Evolutionary conservation across 1,140 invertebrate species (phyloP), one percentile per base, ranked within the genome.

Genomic region (Megalonaias nervosa): DNA sequence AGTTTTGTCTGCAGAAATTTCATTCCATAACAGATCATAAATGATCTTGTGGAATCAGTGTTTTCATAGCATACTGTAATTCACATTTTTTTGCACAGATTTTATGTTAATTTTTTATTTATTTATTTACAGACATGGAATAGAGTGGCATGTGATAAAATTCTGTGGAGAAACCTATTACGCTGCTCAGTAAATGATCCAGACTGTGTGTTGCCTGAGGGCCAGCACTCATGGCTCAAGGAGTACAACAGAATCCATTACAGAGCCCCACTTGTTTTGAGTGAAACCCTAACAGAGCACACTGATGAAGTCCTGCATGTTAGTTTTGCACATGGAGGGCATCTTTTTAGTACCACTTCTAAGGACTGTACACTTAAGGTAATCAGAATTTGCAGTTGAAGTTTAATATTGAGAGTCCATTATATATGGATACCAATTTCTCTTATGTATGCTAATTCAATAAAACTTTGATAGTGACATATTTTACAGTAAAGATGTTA

Each of bases 311-410:
- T 97, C 61, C 92, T 97, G 66, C 96, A 97, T 90, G 95, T 97
- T 58, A 95, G 95, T 86, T 97, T 96, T 91, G 94, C 96, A 1
- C 95, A 97, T 86, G 94, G 96, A 92, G 96, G 96, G 2, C 93
- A 94, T 88, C 94, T 96, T 93, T 97, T 97, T 92, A 94, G 95
- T 26, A 96, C 96, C 2, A 95, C 95, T 84, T 96, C 95, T 12
- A 97, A 97, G 91, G 96, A 86, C 93, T 93, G 93, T 92, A 93
- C 90, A 87, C 91, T 85, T 89, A 92, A 91, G 92, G 93, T 94
- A 87, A 48, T 23, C 38, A 11, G 6, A 11, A 11, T 48, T 11
- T 48, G 38, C 38, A 48, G 0, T 48, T 48, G 38, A 48, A 48
- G 38, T 48, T 48, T 48, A 48, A 11, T 48, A 11, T 6, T 48